A percentile compares a stretch with the other conserved stretches of the same genome.
These are phyloP conservation scores for Maconellicoccus hirsutus DNA, from an alignment of 1,140 invertebrate genomes.

Conservation along the genomic window DNA sequence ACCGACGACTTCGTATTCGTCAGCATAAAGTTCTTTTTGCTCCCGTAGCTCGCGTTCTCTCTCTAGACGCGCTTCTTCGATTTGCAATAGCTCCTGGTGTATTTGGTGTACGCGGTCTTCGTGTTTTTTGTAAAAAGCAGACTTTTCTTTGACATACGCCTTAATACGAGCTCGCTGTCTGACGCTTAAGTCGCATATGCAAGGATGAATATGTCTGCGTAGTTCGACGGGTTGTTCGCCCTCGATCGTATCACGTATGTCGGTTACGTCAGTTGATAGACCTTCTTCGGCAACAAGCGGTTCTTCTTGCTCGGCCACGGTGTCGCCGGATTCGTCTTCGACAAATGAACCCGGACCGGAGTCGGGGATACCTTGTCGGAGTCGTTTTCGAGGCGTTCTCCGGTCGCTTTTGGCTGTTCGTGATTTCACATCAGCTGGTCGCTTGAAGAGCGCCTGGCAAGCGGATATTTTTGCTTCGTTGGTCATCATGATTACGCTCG, in stretches of 20 bases:
- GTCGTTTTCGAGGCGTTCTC: not conserved
- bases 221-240: not conserved
- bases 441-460: not conserved
- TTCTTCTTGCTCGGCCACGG: not conserved
- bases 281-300: not conserved
- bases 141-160: not conserved
- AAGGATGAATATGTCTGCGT: conserved; percentile 2
- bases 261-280: no score
- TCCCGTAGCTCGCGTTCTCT: not conserved
- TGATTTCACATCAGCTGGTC: not conserved
- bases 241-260: not conserved
- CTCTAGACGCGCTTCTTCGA: not conserved
- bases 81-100: not conserved
- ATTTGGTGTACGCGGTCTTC: not conserved
- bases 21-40: not conserved
- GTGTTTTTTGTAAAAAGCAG: not conserved
- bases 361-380: not conserved
- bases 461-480: not conserved
- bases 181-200: not conserved
- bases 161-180: not conserved
- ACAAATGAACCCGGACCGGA: not conserved
- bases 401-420: not conserved
- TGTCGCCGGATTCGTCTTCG: not conserved
- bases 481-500: not conserved
- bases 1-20: not conserved